Evolutionary conservation across 2,888 invertebrate species (phyloP), one percentile per base, ranked within the genome.

Genomic region (Ornithoptera priamus): DNA sequence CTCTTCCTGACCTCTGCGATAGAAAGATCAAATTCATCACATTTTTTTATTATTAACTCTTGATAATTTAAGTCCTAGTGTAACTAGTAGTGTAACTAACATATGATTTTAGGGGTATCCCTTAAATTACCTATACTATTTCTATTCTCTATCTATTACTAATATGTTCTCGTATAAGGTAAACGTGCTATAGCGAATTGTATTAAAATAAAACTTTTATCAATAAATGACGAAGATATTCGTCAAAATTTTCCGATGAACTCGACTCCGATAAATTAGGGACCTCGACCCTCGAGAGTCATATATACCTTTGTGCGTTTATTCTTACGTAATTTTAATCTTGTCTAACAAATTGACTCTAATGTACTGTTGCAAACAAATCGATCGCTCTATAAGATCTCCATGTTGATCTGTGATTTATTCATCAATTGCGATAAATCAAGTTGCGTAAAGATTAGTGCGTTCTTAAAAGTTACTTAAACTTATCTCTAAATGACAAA

Each of bases 281-380:
- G 56, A 57, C 57, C 57, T 64, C 39, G 64, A 57, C 15, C 56
- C 64, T 20, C 18, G 57, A 64, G 20, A 18, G 24, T 63, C 24
- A 17, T 30, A 53, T 59, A 22, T 17, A 46, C 50, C 18, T 39
- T 65, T 59, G 24, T n/a, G 20, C 24, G 20, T 57, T 57, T 20
- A 57, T 20, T 57, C 20, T 57, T 57, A 57, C n/a, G 50, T 50
- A 50, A 50, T 50, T 17, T 50, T 18, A 50, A 15, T 15, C 50
- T 50, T 50, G 50, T 50, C 50, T 50, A 50, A 50, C 15, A 50
- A 50, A 50, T 17, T 50, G 10, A 39, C 39, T 39, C 1, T 50
- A 50, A 50, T 50, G 50, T 50, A 18, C 15, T 50, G 18, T 50
- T 18, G 18, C 18, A 50, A 50, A 57, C 57, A 57, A 57, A 57